phyloP scores from a whole-genome alignment of 2,797 vertebrate genomes.

The Apogon hyalosoma region DNA sequence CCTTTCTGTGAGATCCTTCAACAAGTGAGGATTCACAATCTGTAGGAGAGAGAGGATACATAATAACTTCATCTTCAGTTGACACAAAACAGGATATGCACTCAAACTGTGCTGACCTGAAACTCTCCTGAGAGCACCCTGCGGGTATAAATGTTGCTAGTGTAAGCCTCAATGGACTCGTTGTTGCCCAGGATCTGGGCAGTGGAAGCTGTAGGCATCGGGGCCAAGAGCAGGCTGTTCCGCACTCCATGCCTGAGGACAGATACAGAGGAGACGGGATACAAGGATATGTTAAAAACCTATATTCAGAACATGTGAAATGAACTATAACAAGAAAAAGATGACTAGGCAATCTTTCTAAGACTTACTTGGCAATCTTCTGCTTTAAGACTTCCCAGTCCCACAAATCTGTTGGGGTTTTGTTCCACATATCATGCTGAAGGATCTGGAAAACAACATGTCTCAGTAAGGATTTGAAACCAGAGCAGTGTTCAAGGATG shows the following conservation, averaged over 20 bases:
- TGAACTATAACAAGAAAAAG: neutral
- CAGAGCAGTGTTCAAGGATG: neutral
- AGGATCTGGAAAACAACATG: conserved; percentile 78
- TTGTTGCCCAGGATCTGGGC: conserved; percentile 98
- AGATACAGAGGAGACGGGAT: neutral
- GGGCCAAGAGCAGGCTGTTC: conserved; percentile 95
- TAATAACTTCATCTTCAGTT: neutral
- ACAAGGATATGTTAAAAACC: conserved; percentile 1
- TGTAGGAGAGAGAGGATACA: conserved; percentile 11
- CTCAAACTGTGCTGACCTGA: conserved; percentile 77
- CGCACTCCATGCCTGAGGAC: conserved; percentile 87
- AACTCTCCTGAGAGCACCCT: conserved; percentile 97
- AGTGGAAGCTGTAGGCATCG: conserved; percentile 98
- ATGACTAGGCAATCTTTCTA: neutral
- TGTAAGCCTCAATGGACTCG: conserved; percentile 96
- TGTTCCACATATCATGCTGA: conserved; percentile 96
- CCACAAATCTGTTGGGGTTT: conserved; percentile 91
- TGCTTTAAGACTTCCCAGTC: conserved; percentile 92
- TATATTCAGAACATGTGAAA: neutral
- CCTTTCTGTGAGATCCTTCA: conserved; percentile 94
- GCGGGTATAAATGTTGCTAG: conserved; percentile 98
- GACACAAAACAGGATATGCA: neutral
- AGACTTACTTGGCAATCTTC: conserved; percentile 88
- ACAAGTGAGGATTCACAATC: conserved; percentile 95
- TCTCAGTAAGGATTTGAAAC: neutral